Base-by-base conservation (phyloP, 2,113 vertebrate genomes). In the Ochotona curzoniae region DNA sequence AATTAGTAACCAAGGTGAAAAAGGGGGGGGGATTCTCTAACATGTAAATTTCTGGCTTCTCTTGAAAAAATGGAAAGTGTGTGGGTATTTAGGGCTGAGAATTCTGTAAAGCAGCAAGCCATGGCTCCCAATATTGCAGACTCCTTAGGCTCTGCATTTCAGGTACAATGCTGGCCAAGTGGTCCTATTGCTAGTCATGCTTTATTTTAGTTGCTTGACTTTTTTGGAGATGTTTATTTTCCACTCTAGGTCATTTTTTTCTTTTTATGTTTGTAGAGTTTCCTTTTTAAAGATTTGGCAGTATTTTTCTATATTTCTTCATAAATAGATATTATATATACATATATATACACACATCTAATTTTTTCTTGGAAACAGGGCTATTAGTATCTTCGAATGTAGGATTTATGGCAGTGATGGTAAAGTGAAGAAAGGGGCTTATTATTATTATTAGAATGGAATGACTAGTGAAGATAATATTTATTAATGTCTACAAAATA, bases 11-110 rank as follows among this genome's bases (percentile, higher is more conserved):
- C 14, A 75, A 71, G 63, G 49, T 18, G 9, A 71, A 66, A 94
- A 92, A 49, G 4, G 8, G 86, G 8, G 25, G 25, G 28, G 14
- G 51, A 87, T 76, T 90, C 60, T 71, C 51, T 69, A 83, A 85
- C 90, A 85, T 83, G 35, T 13, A 93, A 20, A 69, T 82, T 94
- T 88, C 20, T 49, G 32, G 25, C 5, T 86, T 93, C 35, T 91
- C 61, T 86, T 76, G 28, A 89, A 74, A 93, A 74, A n/a, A 5
- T 23, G 11, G 18, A 73, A 71, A 11, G 10, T 89, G 44, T 82
- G 26, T 2, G 87, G n/a, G n/a, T 38, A 85, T 51, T 49, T 23
- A 60, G 38, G 83, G 7, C 51, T 28, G 35, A 57, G 18, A 79
- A 21, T 26, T 61, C 63, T 83, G n/a, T n/a, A 70, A 60, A 70